Percentiles rank a stretch among this genome's conserved stretches.
phyloP scores from a whole-genome alignment of 1,140 invertebrate genomes.

The Helicoverpa armigera region DNA sequence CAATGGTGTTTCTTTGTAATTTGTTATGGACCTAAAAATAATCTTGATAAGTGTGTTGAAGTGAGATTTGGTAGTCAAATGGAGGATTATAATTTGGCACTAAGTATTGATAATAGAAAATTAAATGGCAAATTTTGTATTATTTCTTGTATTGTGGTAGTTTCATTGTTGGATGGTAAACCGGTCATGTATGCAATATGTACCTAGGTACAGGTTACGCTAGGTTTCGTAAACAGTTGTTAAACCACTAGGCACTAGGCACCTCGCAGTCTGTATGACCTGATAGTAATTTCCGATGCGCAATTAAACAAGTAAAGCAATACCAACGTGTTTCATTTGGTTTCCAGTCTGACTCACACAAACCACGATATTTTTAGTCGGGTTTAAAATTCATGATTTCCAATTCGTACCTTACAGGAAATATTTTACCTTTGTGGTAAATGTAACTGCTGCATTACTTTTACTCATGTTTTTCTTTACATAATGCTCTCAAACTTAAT shows the following conservation, averaged over 20 bases:
- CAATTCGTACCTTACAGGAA: too few relatives aligned
- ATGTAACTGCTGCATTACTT: too few relatives aligned
- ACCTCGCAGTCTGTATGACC: neutral
- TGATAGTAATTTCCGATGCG: neutral
- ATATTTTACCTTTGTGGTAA: too few relatives aligned
- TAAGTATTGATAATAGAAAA: too few relatives aligned
- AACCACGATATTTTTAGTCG: neutral
- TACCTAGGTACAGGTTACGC: neutral
- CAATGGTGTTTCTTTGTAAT: conserved; percentile 63
- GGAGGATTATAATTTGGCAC: neutral
- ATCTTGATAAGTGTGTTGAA: neutral
- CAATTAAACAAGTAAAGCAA: conserved; percentile 17
- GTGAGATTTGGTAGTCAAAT: neutral
- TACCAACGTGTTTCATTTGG: neutral
- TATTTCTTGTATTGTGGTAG: too few relatives aligned
- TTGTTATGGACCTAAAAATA: conserved; percentile 69
- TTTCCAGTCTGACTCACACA: neutral
- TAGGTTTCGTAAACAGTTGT: neutral
- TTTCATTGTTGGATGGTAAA: too few relatives aligned
- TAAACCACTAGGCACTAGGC: neutral
- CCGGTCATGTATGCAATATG: too few relatives aligned
- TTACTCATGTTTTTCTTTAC: too few relatives aligned
- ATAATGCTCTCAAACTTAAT: too few relatives aligned
- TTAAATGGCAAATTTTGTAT: too few relatives aligned
- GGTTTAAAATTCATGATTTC: too few relatives aligned